Evolutionary conservation across 2,113 vertebrate species (phyloP).

Genomic region (Zosterops hypoxanthus): DNA sequence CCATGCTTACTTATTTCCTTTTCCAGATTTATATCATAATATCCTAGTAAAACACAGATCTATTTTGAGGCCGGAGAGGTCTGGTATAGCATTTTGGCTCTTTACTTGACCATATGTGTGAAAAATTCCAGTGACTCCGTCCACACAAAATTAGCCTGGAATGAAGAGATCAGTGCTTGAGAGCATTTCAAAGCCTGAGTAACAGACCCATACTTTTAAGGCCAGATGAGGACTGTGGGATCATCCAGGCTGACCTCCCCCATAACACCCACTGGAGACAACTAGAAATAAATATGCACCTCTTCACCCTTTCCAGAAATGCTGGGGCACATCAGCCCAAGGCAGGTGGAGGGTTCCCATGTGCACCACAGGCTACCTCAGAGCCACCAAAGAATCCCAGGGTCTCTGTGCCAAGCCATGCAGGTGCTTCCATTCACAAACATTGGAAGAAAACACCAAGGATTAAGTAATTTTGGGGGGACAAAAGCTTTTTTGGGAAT

Average conservation of each 20-base stretch:
- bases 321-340: background rate
- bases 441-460: background rate
- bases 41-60: background rate
- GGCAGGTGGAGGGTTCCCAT: background rate
- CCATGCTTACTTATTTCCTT: background rate
- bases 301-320: background rate
- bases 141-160: constrained; percentile 3
- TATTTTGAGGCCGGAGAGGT: background rate
- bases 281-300: background rate
- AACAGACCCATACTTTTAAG: background rate
- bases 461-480: background rate
- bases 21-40: background rate
- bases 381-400: background rate
- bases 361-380: background rate
- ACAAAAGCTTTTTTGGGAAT: background rate
- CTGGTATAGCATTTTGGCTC: constrained; percentile 43
- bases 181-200: constrained; percentile 4
- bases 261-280: background rate
- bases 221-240: background rate
- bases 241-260: background rate
- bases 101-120: constrained; percentile 19
- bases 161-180: background rate
- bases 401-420: background rate
- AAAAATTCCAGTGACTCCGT: constrained; percentile 1
- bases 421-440: constrained; percentile 26